Evolutionary conservation across 2,797 vertebrate species (phyloP), one percentile per base, ranked within the genome.

Genomic region (Sebastes oblongus): DNA sequence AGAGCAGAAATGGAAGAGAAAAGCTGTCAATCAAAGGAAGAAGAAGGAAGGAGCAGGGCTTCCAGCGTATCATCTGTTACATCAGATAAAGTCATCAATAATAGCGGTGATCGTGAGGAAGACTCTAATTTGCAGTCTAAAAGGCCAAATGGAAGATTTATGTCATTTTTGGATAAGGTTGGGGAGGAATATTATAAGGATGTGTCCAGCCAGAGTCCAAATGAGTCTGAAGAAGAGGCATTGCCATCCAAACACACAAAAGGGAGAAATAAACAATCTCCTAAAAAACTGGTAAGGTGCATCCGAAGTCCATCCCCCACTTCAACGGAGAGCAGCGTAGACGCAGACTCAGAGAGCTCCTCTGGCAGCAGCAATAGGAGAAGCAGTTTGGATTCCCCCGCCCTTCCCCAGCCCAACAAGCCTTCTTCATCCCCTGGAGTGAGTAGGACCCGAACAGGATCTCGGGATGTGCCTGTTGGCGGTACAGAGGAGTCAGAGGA

Each of bases 401-500:
- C 42, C 62, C 16, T 65, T 22, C 50, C 39, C 58, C 80, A 39
- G 27, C 25, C 72, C 42, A 81, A 20, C 29, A 78, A 56, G 61
- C 39, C 78, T 9, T 58, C 80, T 64, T 67, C 60, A 8, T 85
- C 81, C 12, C 59, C 84, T 18, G 30, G 58, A 71, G 39, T 22
- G 39, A 86, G 79, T 58, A 61, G 60, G 59, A 65, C 64, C 25
- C 72, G 60, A 24, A 70, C 60, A 79, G 75, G 81, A 16, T 68
- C 70, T 22, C 87, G 36, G 82, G 81, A 91, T 72, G 90, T 92
- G 27, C 61, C 86, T 32, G 84, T 84, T 66, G 71, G 77, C 22
- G 29, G 73, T 8, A 34, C 84, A 24, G 93, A 94, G 25, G 96
- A 97, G 54, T 97, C 96, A 2, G 97, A 97, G 78, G 96, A 96